A percentile compares a stretch with the other conserved stretches of the same genome.
Evolutionary conservation across 2,113 vertebrate species (phyloP).

Genomic region (Suricata suricatta): DNA sequence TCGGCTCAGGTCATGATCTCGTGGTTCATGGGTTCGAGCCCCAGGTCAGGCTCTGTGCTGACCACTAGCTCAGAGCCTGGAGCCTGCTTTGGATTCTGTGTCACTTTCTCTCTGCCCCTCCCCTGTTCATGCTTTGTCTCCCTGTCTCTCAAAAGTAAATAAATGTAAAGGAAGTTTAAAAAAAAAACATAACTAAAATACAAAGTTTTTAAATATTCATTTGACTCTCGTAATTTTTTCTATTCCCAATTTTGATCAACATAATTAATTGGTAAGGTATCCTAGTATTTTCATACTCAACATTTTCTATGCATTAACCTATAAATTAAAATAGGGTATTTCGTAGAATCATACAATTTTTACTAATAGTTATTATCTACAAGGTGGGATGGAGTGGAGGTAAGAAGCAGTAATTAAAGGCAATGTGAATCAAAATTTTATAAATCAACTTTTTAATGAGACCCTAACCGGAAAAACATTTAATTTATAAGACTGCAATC

Average conservation of each 20-base stretch:
- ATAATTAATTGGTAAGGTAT: neutral
- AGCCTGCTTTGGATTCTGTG: too few relatives aligned
- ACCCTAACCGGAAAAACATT: neutral
- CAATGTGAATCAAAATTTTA: slow-evolving; percentile 9
- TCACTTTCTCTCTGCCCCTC: too few relatives aligned
- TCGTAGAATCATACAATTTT: neutral
- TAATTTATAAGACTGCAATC: slow-evolving; percentile 30
- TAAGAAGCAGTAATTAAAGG: slow-evolving; percentile 4
- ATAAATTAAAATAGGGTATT: neutral
- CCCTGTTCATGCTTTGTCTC: too few relatives aligned
- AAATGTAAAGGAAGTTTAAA: too few relatives aligned
- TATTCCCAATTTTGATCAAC: slow-evolving; percentile 19
- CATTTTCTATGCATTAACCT: slow-evolving; percentile 14
- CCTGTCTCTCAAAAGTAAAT: too few relatives aligned
- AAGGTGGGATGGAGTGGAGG: neutral
- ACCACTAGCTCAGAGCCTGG: too few relatives aligned
- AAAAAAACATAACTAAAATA: slow-evolving; percentile 25
- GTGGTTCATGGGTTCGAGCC: too few relatives aligned
- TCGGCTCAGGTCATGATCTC: too few relatives aligned
- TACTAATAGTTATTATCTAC: neutral
- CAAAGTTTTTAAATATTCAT: neutral
- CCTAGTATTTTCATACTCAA: neutral
- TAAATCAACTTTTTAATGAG: slow-evolving; percentile 38
- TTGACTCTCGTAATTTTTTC: neutral
- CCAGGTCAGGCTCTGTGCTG: too few relatives aligned